These are phyloP conservation scores for Merluccius polli DNA, from an alignment of 2,797 vertebrate species.

Conservation along the genomic window DNA sequence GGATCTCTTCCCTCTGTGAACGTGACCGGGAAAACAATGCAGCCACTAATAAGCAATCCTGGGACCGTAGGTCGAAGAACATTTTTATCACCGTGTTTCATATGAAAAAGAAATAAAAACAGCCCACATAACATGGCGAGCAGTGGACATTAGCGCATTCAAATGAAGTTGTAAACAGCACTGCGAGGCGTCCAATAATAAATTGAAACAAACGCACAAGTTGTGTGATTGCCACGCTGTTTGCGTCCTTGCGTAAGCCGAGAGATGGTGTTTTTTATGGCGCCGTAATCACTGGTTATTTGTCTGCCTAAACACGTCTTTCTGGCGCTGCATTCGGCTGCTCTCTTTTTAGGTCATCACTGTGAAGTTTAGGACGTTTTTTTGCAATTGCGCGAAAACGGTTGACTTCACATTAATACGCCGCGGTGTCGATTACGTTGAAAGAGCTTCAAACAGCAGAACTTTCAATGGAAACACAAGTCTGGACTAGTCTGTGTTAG, in stretches of 20 bases:
- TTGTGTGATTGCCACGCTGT: no score
- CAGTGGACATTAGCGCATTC: not conserved
- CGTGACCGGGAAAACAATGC: constrained; percentile 7
- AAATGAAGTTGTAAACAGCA: not conserved
- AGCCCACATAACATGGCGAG: not conserved
- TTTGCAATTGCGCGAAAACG: no score
- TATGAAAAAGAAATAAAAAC: not conserved
- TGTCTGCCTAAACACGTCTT: no score
- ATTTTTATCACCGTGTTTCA: not conserved
- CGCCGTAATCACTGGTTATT: no score
- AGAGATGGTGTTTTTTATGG: no score
- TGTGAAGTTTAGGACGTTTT: no score
- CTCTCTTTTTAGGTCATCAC: no score
- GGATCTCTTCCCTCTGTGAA: not conserved
- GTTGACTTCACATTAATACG: no score
- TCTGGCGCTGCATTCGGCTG: no score
- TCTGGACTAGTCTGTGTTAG: not conserved
- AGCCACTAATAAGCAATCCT: not conserved
- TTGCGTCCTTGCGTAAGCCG: no score
- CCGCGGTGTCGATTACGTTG: not conserved
- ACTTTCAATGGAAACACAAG: not conserved
- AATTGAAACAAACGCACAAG: not conserved
- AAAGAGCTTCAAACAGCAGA: not conserved
- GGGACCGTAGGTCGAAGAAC: not conserved
- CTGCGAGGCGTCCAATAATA: not conserved